A percentile compares a stretch with the other conserved stretches of the same genome.
Conservation (phyloP, 2,113 vertebrate species). For the Sinocyclocheilus maitianheensis region DNA sequence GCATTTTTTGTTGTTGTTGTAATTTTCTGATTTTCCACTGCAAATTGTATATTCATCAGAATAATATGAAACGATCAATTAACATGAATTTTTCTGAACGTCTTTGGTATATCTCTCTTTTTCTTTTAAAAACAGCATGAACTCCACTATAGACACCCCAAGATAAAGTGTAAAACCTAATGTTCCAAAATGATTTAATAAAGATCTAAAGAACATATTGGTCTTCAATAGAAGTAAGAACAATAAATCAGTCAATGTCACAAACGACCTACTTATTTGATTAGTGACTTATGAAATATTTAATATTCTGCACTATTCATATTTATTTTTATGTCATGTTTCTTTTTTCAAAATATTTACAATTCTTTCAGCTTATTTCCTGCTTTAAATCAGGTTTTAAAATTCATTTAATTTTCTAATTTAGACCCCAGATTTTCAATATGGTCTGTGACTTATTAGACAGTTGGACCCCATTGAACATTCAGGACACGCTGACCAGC, state of each 20-base stretch:
- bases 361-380: neutral
- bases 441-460: neutral
- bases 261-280: neutral
- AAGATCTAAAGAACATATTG: neutral
- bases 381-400: neutral
- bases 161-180: neutral
- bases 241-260: neutral
- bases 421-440: neutral
- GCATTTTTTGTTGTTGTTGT: neutral
- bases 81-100: neutral
- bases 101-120: neutral
- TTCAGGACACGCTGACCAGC: conserved; percentile 1
- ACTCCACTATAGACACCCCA: neutral
- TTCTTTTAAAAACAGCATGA: neutral
- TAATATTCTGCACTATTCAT: no score
- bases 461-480: neutral
- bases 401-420: neutral
- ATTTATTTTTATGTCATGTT: neutral
- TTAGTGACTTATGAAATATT: neutral
- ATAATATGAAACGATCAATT: neutral
- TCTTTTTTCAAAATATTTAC: neutral
- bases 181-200: neutral
- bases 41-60: neutral
- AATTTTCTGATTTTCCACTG: neutral
- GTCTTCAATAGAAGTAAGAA: neutral